Evolutionary conservation across 2,888 invertebrate species (phyloP).

Genomic region (Ornithoptera priamus): DNA sequence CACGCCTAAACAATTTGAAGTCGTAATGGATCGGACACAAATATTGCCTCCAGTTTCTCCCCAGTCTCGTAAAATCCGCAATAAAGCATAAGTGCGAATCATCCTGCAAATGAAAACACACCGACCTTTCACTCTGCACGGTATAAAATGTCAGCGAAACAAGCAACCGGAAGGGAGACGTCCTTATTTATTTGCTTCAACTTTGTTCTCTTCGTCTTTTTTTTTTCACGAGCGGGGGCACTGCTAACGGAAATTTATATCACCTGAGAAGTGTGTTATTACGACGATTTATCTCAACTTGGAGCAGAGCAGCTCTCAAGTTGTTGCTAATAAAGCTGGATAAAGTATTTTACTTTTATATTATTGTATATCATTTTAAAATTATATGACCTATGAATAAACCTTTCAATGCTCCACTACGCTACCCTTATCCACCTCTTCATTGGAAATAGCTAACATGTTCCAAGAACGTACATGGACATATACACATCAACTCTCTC

Average conservation of each 20-base stretch:
- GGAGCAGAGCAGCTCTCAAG: neutral
- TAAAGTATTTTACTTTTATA: neutral
- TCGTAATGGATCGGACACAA: conserved; percentile 13
- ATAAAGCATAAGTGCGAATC: conserved; percentile 29
- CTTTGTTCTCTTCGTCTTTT: conserved; percentile 15
- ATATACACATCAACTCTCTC: too few species aligned
- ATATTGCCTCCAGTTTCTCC: conserved; percentile 9
- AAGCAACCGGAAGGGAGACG: conserved; percentile 17
- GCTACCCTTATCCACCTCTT: too few species aligned
- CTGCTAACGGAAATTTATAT: conserved; percentile 27
- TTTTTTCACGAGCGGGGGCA: conserved; percentile 10
- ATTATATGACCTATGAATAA: neutral
- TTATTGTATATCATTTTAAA: neutral
- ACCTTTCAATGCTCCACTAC: too few species aligned
- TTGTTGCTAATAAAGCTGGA: neutral
- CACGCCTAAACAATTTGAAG: conserved; percentile 14
- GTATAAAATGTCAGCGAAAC: conserved; percentile 22
- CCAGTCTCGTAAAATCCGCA: conserved; percentile 19
- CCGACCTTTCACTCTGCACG: conserved; percentile 15
- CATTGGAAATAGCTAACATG: too few species aligned
- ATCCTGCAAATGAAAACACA: conserved; percentile 17
- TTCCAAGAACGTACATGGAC: too few species aligned
- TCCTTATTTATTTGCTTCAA: conserved; percentile 24
- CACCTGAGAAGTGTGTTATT: conserved; percentile 23
- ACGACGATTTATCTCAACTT: conserved; percentile 20